phyloP scores from a whole-genome alignment of 1,140 invertebrate genomes.

The Heliothis virescens region DNA sequence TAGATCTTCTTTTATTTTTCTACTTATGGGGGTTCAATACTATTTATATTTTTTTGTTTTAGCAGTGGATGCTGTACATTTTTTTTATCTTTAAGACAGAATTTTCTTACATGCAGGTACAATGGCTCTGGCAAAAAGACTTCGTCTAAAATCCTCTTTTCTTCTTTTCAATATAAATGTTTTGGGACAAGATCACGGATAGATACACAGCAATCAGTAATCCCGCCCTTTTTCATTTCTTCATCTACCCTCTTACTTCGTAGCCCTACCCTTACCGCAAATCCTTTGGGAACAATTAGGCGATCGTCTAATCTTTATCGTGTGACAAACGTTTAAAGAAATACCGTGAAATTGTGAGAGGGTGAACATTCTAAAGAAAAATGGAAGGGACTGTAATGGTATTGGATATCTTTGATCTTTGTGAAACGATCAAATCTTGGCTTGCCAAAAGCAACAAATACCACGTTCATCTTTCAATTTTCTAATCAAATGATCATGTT shows the following conservation, averaged over 20 bases:
- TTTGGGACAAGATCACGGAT: no score
- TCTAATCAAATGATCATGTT: no score
- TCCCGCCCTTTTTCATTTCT: not conserved
- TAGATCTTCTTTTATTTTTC: no score
- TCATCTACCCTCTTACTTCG: not conserved
- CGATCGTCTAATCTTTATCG: constrained; percentile 31
- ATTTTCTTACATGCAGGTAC: no score
- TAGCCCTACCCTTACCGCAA: constrained; percentile 11
- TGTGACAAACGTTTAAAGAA: constrained; percentile 43
- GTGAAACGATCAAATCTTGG: not conserved
- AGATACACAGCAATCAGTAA: not conserved
- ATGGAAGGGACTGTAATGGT: not conserved
- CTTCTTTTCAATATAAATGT: no score
- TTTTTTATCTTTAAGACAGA: no score
- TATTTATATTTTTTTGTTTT: no score
- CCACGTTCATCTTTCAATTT: no score
- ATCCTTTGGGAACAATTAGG: constrained; percentile 35
- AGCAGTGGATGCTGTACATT: no score
- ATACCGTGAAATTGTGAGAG: constrained; percentile 18
- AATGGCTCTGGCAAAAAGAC: no score
- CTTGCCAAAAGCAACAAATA: not conserved
- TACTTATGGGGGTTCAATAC: no score
- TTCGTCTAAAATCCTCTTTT: no score
- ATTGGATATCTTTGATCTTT: not conserved
- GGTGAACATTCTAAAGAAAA: constrained; percentile 14